Base-by-base conservation (phyloP, 2,888 invertebrate species). In the Electrophaes corylata region DNA sequence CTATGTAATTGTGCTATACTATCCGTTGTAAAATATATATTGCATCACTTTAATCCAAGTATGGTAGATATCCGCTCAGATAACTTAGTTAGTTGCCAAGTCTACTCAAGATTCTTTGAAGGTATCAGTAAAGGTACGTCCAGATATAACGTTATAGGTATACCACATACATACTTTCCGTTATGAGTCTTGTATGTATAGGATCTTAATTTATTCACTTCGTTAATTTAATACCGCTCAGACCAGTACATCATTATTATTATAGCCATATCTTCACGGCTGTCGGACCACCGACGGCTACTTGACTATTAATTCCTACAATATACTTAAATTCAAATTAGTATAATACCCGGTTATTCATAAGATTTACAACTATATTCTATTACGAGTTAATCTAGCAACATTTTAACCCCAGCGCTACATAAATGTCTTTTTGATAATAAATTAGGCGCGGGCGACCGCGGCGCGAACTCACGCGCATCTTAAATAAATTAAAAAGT, bases 401-500 rank as follows among this genome's bases (percentile, higher is more conserved):
- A 75, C 69, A 73, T 74, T 69, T 70, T 74, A 75, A 51, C 60
- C 51, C 51, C 23, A 46, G 19, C 18, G 14, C 41, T 54, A 59
- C 56, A 69, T 68, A 65, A 71, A 70, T 54, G 64, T 69, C 26
- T 12, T 49, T 39, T 53, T 53, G 16, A 43, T 56, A 60, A 60
- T 60, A 60, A 55, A 55, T 56, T 55, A 50, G 50, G 57, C 18
- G 49, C 47, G 53, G 47, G 55, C 60, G 64, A 59, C 62, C 62
- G 57, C 70, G 74, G 78, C 71, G 79, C 69, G 70, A 78, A 73
- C 70, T 75, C 69, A 69, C 71, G 67, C 78, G 75, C 75, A 71
- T 78, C 77, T 83, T 83, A 84, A 83, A 84, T 81, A 79, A 81
- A 79, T 77, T 76, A 72, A 81, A 76, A 77, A 74, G 73, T 76